Percentiles rank a stretch among this genome's conserved stretches.
These are phyloP conservation scores for Turritopsis dohrnii DNA, from an alignment of 30 jellyfish, hydroid and myxozoan species.

Conservation along the genomic window DNA sequence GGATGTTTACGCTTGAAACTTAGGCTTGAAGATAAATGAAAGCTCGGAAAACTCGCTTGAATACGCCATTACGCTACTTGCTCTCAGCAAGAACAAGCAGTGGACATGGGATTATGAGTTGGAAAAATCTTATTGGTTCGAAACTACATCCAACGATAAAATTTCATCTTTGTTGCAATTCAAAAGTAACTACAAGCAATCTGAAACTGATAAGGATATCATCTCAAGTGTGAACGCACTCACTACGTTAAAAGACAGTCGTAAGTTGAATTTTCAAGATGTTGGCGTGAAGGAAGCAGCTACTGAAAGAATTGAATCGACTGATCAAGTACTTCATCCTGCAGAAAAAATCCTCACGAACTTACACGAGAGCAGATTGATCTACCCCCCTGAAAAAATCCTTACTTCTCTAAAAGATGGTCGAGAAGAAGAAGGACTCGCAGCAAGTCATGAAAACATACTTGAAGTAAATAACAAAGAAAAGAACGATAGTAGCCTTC, in stretches of 20 bases:
- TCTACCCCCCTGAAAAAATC: neutral
- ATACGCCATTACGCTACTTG: conserved; percentile 24
- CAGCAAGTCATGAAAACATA: too few species aligned
- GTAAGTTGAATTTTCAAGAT: neutral
- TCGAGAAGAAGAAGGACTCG: too few species aligned
- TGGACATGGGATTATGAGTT: conserved; percentile 74
- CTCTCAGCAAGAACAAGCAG: conserved; percentile 20
- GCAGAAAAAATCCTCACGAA: neutral
- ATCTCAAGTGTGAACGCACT: neutral
- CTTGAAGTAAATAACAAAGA: neutral
- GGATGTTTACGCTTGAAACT: neutral
- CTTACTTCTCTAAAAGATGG: neutral
- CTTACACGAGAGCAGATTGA: neutral
- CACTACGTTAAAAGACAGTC: neutral
- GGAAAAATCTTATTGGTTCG: conserved; percentile 95
- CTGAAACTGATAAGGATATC: neutral
- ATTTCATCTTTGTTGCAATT: neutral
- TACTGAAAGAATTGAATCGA: too few species aligned
- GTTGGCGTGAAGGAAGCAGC: neutral
- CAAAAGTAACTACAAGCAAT: neutral
- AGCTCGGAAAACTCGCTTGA: conserved; percentile 1
- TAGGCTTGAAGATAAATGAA: neutral
- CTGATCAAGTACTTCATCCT: neutral
- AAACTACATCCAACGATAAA: conserved; percentile 22
- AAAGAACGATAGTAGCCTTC: neutral